These are phyloP conservation scores for Petromus typicus DNA, from an alignment of 2,113 vertebrate genomes.

Conservation along the genomic window DNA sequence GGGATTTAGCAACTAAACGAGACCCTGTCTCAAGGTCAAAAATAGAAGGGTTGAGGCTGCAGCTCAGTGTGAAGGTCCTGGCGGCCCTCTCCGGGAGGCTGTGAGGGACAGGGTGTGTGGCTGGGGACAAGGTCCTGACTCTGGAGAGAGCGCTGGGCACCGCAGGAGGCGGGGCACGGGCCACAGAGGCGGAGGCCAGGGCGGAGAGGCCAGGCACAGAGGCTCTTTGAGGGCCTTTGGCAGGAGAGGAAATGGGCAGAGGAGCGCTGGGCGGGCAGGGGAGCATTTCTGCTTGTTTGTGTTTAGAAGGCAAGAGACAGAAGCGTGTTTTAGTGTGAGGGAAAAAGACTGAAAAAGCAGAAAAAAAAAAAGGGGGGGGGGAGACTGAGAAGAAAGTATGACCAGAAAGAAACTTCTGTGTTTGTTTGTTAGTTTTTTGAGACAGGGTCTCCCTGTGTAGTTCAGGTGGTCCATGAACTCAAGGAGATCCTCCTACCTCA, in stretches of 20 bases:
- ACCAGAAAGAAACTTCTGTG: not conserved
- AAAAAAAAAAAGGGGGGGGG: not conserved
- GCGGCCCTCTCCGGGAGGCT: not conserved
- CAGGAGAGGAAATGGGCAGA: slow-evolving; percentile 34
- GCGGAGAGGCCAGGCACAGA: slow-evolving; percentile 17
- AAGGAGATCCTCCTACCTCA: not conserved
- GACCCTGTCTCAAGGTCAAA: not conserved
- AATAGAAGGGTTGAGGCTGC: not conserved
- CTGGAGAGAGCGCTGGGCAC: no score
- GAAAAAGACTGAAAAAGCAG: not conserved
- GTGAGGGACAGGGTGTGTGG: not conserved
- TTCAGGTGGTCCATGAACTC: not conserved
- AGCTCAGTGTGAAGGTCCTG: not conserved
- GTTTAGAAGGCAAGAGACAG: slow-evolving; percentile 64
- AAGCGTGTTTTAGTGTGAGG: slow-evolving; percentile 12
- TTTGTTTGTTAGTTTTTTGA: not conserved
- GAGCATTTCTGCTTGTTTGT: slow-evolving; percentile 44
- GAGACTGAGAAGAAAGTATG: not conserved
- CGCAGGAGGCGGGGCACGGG: not conserved
- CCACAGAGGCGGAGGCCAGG: not conserved
- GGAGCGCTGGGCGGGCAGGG: not conserved
- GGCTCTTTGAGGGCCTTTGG: slow-evolving; percentile 71
- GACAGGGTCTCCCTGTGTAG: not conserved
- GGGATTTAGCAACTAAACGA: not conserved
- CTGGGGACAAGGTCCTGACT: fast-evolving